These are phyloP conservation scores for Anabacerthia variegaticeps DNA, from an alignment of 2,797 vertebrate species.

Conservation along the genomic window DNA sequence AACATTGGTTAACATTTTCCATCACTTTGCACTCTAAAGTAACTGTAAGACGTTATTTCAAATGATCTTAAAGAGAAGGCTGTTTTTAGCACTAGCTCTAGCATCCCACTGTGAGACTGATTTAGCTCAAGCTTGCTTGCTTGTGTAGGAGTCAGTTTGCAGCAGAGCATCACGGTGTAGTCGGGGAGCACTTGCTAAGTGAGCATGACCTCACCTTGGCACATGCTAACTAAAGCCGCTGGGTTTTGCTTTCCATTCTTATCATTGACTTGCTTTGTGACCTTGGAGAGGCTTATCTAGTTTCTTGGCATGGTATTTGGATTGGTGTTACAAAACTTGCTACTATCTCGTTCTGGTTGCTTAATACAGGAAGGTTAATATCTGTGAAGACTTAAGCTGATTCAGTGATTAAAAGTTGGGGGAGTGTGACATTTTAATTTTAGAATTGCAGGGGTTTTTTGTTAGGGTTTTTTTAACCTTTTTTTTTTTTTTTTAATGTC, in stretches of 20 bases:
- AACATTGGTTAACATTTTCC: not conserved
- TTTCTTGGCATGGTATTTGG: not conserved
- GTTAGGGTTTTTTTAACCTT: not conserved
- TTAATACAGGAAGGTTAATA: not conserved
- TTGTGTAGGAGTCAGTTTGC: not conserved
- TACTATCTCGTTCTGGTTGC: not conserved
- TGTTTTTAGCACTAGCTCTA: not conserved
- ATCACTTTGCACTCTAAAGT: not conserved
- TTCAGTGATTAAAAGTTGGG: not conserved
- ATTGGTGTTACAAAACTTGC: not conserved
- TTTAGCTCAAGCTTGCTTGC: not conserved
- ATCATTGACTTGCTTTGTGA: not conserved
- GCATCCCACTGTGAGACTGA: not conserved
- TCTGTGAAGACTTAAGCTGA: not conserved
- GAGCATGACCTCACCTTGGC: not conserved
- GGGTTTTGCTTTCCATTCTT: not conserved
- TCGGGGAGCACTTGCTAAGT: rapidly evolving
- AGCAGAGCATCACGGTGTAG: rapidly evolving
- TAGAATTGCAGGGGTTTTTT: not conserved
- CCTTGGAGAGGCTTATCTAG: not conserved
- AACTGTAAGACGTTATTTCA: not conserved
- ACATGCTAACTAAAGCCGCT: rapidly evolving
- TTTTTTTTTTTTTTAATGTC: not conserved
- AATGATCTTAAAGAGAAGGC: not conserved
- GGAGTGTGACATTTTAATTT: not conserved